A percentile compares a stretch with the other conserved stretches of the same genome.
phyloP scores from a whole-genome alignment of 2,113 vertebrate genomes.

The Myotis brandtii region DNA sequence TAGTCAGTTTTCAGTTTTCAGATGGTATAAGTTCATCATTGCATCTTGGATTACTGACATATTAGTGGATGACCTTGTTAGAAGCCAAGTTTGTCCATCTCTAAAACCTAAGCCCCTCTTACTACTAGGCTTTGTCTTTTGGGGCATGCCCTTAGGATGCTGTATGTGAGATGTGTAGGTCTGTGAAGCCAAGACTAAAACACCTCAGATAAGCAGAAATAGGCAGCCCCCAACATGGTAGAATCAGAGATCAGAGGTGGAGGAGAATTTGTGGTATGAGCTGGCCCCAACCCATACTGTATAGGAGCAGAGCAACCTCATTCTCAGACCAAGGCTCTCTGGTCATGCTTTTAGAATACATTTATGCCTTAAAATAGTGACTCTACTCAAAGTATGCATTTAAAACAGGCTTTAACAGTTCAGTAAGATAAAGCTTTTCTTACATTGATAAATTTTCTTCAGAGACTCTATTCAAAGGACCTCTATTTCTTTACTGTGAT shows the following conservation, averaged over 20 bases:
- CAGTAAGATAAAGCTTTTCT: not conserved
- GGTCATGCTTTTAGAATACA: not conserved
- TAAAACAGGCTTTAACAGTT: conserved; percentile 9
- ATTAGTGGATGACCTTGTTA: not conserved
- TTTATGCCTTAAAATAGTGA: conserved; percentile 28
- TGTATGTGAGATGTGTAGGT: not conserved
- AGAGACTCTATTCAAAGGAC: not conserved
- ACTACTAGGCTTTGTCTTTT: not conserved
- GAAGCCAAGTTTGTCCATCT: not conserved
- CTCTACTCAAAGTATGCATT: not conserved
- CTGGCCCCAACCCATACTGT: not conserved
- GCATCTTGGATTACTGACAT: not conserved
- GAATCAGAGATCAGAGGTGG: not conserved
- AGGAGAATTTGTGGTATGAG: not conserved
- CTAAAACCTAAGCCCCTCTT: not conserved
- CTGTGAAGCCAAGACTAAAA: not conserved
- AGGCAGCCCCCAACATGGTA: not conserved
- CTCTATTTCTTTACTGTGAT: not conserved
- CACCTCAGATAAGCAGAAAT: not conserved
- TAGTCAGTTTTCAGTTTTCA: not conserved
- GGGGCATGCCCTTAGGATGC: not conserved
- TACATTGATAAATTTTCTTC: not conserved
- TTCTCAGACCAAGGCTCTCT: not conserved
- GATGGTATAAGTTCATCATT: not conserved
- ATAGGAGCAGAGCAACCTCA: not conserved